Evolutionary conservation across 1,140 invertebrate genomes (phyloP), one percentile per base, ranked within the genome.

Genomic region (Prorops nasuta): DNA sequence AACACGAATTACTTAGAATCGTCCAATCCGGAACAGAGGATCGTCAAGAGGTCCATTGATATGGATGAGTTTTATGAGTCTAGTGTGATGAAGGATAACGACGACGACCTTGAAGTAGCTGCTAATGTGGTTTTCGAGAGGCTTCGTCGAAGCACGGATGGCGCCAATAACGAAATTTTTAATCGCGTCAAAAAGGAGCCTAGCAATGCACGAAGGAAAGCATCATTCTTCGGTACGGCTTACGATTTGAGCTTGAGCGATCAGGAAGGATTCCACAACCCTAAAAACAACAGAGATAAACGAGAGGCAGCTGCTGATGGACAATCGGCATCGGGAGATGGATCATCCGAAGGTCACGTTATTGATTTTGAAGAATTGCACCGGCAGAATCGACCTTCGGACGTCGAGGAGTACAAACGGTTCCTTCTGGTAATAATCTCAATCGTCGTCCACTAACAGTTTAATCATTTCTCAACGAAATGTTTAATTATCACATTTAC

Each of bases 1-100:
- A 78, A 82, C 16, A 80, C 84, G 22, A 80, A 76, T 51, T 69
- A 50, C 8, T 17, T 87, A 14, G 62, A 55, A 22, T 49, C 64
- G 3, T 69, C 69, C 1, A 61, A 58, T 0, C 32, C 51, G 0
- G 58, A 69, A 17, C 58, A 55, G 15, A 79, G 67, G 46, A 76
- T 72, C 44, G 60, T 64, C 0, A 71, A 72, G 14, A 77, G 70
- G 46, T 71, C 69, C 9, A 34, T 43, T 18, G 46, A 51, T 22
- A 6, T 56, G 2, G 47, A 60, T 0, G 56, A 64, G 9, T 62
- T 51, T 14, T 65, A 65, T 19, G 49, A 50, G 10, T 37, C 39
- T 0, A 38, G 34, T 10, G 24, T 52, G 8, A 28, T 16, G 10
- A 41, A 49, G 2, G 51, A 46, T 20, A 56, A 67, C 4, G 41